A percentile compares a stretch with the other conserved stretches of the same genome.
Evolutionary conservation across 2,113 vertebrate genomes (phyloP).

Genomic region (Fregata magnificens): DNA sequence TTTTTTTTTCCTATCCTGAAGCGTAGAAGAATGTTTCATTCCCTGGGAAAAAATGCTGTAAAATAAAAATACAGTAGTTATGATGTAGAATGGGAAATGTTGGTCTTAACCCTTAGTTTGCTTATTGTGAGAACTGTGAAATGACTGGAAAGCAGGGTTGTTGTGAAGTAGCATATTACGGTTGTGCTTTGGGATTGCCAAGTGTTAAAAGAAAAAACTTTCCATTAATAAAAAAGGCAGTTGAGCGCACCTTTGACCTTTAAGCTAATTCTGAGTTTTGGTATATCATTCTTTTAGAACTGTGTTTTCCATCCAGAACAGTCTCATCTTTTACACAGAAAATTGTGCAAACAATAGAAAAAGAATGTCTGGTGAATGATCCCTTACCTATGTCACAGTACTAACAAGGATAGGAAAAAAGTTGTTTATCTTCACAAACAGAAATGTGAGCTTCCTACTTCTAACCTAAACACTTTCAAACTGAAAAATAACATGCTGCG

Average conservation of each 20-base stretch:
- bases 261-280: background rate
- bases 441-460: conserved; percentile 73
- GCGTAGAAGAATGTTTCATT: background rate
- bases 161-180: background rate
- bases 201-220: background rate
- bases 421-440: conserved; percentile 64
- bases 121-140: background rate
- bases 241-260: background rate
- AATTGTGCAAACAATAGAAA: background rate
- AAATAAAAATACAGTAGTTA: background rate
- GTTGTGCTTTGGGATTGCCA: background rate
- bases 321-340: background rate
- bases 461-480: conserved; percentile 60
- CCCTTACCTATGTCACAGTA: background rate
- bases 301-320: background rate
- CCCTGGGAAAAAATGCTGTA: background rate
- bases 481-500: conserved; percentile 25
- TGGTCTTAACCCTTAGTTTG: background rate
- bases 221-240: background rate
- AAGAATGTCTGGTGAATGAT: background rate
- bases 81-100: background rate
- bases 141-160: background rate
- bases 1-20: background rate
- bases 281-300: background rate
- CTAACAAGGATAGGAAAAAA: conserved; percentile 31